Conservation (phyloP, 2,113 vertebrate species). For the Stegostoma tigrinum region DNA sequence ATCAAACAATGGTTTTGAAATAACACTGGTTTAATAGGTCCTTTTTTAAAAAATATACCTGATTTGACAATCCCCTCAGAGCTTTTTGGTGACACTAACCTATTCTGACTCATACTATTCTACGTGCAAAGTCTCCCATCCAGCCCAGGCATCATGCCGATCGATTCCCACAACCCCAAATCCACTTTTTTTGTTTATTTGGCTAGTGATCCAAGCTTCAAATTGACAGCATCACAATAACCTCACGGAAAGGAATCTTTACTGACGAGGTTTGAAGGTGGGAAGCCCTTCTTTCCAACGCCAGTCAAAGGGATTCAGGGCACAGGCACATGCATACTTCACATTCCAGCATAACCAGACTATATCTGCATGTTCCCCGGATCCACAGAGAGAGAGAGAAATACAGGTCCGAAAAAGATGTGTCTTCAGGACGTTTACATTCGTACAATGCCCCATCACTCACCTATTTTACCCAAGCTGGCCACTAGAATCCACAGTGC, state of each 20-base stretch:
- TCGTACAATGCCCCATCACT: background rate
- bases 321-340: background rate
- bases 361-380: background rate
- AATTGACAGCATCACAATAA: background rate
- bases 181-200: background rate
- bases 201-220: background rate
- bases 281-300: background rate
- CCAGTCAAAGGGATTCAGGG: background rate
- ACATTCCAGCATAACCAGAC: background rate
- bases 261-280: background rate
- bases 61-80: background rate
- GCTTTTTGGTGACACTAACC: background rate
- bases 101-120: background rate
- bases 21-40: background rate
- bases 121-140: background rate
- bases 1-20: background rate
- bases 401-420: background rate
- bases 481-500: conserved; percentile 37
- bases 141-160: background rate
- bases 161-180: background rate
- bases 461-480: conserved; percentile 36
- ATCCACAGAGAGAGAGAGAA: no score
- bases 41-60: background rate
- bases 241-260: background rate
- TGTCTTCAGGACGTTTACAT: background rate